Evolutionary conservation across 35 echinoderm and acorn worm genomes (phyloP), one percentile per base, ranked within the genome.

Genomic region (Apostichopus japonicus): DNA sequence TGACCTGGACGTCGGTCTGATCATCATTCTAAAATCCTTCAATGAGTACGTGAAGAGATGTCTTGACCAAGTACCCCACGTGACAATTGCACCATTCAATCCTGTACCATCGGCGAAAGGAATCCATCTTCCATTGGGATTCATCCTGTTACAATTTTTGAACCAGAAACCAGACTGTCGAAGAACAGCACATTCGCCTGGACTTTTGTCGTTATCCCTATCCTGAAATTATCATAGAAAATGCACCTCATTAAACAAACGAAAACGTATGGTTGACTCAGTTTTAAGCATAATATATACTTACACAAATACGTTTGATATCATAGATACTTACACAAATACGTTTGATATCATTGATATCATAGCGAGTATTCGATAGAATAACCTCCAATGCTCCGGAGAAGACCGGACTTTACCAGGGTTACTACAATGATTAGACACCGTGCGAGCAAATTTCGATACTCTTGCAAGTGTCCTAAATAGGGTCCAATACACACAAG

Each of bases 141-240:
- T 98, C 21, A 94, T 94, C 63, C 90, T 77, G 89, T 98, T 98
- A 54, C 96, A 98, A 71, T 88, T 88, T 54, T 90, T 90, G 92
- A 98, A 98, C 96, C 96, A 98, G 90, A 94, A 98, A 21, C 96
- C 96, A 80, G 88, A 79, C 55, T 94, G 88, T 53, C 94, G 92
- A 6, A 98, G 58, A 14, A 84, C 72, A 24, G 96, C 96, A 65
- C 96, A 98, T 62, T 95, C 91, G 5, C 90, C 92, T 22, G 54
- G 10, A 53, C 19, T 76, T 53, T 23, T 55, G 65, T 98, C 96
- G 57, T 98, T 95, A 51, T 98, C 96, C 53, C 84, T 87, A 53
- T 98, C 96, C 96, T 98, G 92, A 23, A 77, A 44, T 1, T 61
- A 70, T 86, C 15, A 22, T 22, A 54, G 63, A 67, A 67, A 19